Evolutionary conservation across 2,113 vertebrate species (phyloP), one percentile per base, ranked within the genome.

Genomic region (Cyprinodon variegatus): DNA sequence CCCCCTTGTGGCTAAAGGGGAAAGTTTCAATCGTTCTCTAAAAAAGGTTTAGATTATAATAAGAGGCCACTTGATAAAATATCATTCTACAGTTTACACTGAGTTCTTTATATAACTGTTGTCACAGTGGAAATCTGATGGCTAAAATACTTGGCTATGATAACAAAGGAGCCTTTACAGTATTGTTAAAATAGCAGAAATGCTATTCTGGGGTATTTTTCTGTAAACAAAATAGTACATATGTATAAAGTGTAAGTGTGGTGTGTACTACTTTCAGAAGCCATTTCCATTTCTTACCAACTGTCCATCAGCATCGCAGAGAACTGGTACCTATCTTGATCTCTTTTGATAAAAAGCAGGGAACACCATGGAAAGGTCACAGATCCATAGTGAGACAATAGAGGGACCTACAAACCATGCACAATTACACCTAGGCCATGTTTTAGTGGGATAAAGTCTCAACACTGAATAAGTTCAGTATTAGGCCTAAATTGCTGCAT

Each of bases 1-100:
- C 72, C 77, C 69, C 65, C 86, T 81, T 37, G 82, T 84, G 88
- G 82, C 20, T 1, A 2, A 79, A 60, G 3, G 69, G 9, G 11
- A 36, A 22, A 29, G 3, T 41, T 45, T 45, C 38, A 5, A 40
- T 69, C 37, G 22, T 13, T 11, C 11, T 40, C 4, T n/a, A 10
- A 1, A 50, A 5, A 11, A 6, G 5, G 14, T 48, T 65, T 43
- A 4, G 40, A n/a, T 65, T 68, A 29, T 29, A 29, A 29, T 29
- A 29, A 29, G 29, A 29, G 29, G 29, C 5, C 2, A 9, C n/a
- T n/a, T 57, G 10, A 57, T 20, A 57, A 53, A n/a, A n/a, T 57
- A n/a, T 11, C 9, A 45, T 45, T 45, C 5, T 45, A 45, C 9
- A 11, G 9, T 11, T 45, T 45, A 45, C 43, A 11, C 2, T 7